Evolutionary conservation across 2,888 invertebrate genomes (phyloP).

Genomic region (Antitype chi): DNA sequence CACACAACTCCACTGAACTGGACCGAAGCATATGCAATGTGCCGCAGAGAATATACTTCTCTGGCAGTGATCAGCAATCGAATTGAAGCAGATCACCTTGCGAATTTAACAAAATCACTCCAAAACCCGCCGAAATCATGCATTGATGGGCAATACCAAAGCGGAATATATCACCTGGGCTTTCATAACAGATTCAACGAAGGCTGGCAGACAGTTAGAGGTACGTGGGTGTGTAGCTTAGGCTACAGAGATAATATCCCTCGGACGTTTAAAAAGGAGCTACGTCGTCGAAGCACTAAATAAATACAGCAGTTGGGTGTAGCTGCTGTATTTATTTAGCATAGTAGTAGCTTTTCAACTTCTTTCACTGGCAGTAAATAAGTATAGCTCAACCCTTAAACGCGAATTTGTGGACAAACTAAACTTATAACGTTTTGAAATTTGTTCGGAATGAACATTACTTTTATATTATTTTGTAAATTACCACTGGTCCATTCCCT

Average conservation of each 20-base stretch:
- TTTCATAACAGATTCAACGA: constrained; percentile 65
- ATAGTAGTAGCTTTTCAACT: not conserved
- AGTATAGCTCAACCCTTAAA: not conserved
- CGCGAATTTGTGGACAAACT: not conserved
- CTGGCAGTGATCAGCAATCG: constrained; percentile 76
- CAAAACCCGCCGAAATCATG: not conserved
- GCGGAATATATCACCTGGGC: constrained; percentile 68
- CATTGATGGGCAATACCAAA: constrained; percentile 20
- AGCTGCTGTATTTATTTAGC: too few species aligned
- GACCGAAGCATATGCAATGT: constrained; percentile 76
- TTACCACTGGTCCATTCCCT: not conserved
- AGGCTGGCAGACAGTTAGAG: constrained; percentile 75
- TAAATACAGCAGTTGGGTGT: not conserved
- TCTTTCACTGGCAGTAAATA: not conserved
- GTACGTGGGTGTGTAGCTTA: constrained; percentile 40
- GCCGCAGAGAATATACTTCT: constrained; percentile 66
- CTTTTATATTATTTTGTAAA: too few species aligned
- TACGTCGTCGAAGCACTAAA: not conserved
- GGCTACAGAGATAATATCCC: not conserved
- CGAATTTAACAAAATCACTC: constrained; percentile 10
- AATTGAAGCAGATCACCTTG: constrained; percentile 40
- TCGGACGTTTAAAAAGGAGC: too few species aligned
- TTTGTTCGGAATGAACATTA: not conserved
- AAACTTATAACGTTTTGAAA: not conserved
- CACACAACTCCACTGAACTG: constrained; percentile 78